A percentile compares a stretch with the other conserved stretches of the same genome.
phyloP scores from a whole-genome alignment of 2,113 vertebrate genomes.

The Forbesichthys agassizii region DNA sequence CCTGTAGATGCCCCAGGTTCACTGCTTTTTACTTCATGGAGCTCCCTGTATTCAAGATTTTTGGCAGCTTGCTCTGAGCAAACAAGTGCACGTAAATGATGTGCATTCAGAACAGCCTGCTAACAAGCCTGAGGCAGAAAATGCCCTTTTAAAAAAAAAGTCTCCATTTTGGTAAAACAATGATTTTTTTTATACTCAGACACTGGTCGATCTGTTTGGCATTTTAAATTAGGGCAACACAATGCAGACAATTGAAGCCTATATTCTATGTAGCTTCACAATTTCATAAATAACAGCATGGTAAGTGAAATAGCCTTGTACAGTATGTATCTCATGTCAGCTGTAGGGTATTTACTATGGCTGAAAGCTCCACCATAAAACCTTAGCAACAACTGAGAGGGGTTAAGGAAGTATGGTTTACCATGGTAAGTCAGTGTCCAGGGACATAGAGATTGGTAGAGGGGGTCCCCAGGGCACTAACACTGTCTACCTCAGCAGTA shows the following conservation, averaged over 20 bases:
- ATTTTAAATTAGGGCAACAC: constrained; percentile 42
- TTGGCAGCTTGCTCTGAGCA: constrained; percentile 28
- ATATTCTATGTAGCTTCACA: constrained; percentile 10
- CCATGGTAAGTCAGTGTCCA: constrained; percentile 34
- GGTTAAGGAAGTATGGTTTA: constrained; percentile 29
- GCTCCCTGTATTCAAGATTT: constrained; percentile 35
- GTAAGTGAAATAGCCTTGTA: constrained; percentile 34
- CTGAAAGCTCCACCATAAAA: constrained; percentile 39
- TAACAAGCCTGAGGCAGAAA: constrained; percentile 48
- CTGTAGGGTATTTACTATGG: constrained; percentile 29
- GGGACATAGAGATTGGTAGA: constrained; percentile 26
- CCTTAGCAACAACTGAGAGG: constrained; percentile 12
- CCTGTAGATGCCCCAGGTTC: constrained; percentile 1
- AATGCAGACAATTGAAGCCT: constrained; percentile 25
- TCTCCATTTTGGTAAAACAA: constrained; percentile 33
- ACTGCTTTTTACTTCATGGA: not conserved
- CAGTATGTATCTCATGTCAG: constrained; percentile 23
- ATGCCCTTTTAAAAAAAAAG: constrained; percentile 48
- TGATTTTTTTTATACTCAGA: constrained; percentile 47
- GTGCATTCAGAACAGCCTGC: constrained; percentile 50
- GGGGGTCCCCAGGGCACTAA: constrained; percentile 36
- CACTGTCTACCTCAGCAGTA: constrained; percentile 57
- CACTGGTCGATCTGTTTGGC: constrained; percentile 37
- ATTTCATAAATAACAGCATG: constrained; percentile 14
- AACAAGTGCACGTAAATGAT: constrained; percentile 54